Evolutionary conservation across 2,888 invertebrate genomes (phyloP).

Genomic region (Tetrapedia diversipes): DNA sequence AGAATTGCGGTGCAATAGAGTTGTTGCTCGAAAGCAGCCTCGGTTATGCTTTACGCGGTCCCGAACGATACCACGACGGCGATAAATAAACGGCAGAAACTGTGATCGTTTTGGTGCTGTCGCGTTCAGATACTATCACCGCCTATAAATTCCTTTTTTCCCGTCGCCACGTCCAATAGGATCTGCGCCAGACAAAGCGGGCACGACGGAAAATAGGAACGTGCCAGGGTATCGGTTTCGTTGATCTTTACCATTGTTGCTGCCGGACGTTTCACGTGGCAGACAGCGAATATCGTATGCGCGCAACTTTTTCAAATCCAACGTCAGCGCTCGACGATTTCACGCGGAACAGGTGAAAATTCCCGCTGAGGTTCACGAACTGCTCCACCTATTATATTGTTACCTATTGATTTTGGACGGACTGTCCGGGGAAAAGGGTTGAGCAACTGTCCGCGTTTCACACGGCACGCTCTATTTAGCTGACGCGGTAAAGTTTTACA

Average conservation of each 20-base stretch:
- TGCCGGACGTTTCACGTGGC: neutral
- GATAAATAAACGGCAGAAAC: conserved; percentile 51
- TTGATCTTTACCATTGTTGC: conserved; percentile 1
- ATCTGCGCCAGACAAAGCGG: conserved; percentile 13
- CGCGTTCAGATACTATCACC: conserved; percentile 46
- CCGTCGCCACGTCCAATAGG: neutral
- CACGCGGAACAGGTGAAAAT: neutral
- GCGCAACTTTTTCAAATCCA: neutral
- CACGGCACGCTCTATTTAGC: conserved; percentile 8
- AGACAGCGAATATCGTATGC: neutral
- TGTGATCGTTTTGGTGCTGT: conserved; percentile 27
- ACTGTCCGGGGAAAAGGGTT: neutral
- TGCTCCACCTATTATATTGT: neutral
- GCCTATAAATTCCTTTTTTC: conserved; percentile 46
- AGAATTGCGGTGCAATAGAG: conserved; percentile 43
- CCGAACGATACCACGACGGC: conserved; percentile 8
- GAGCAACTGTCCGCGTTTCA: neutral
- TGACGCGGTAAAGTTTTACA: conserved; percentile 22
- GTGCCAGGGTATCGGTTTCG: neutral
- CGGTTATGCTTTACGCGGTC: conserved; percentile 36
- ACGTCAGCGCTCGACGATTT: neutral
- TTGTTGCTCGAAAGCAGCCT: conserved; percentile 33
- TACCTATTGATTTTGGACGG: neutral
- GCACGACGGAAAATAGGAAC: conserved; percentile 25
- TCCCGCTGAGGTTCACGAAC: neutral